Evolutionary conservation across 2,888 invertebrate genomes (phyloP).

Genomic region (Drosophila koepferae): DNA sequence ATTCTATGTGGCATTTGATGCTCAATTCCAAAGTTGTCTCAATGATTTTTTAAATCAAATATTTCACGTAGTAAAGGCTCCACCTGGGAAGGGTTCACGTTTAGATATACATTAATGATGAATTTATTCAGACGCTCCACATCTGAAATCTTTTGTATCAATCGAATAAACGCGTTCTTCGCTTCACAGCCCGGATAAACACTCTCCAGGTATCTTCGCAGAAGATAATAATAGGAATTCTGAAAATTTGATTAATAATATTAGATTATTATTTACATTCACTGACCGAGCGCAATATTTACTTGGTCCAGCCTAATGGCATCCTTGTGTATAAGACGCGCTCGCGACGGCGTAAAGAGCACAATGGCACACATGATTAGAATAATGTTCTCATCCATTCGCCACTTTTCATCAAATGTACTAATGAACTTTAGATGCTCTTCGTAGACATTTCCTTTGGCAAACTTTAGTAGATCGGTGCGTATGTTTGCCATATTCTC

Average conservation of each 20-base stretch:
- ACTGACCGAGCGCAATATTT: slow-evolving; percentile 14
- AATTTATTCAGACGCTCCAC: slow-evolving; percentile 95
- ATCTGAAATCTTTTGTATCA: slow-evolving; percentile 96
- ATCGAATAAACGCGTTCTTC: slow-evolving; percentile 93
- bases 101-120: slow-evolving; percentile 95
- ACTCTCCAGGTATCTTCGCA: slow-evolving; percentile 93
- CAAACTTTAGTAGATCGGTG: slow-evolving; percentile 95
- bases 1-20: slow-evolving; percentile 62
- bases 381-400: slow-evolving; percentile 95
- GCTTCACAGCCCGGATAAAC: slow-evolving; percentile 94
- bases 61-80: slow-evolving; percentile 97
- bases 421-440: slow-evolving; percentile 94
- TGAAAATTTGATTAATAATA: slow-evolving; percentile 82
- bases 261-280: neutral
- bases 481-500: slow-evolving; percentile 92
- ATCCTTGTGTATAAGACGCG: slow-evolving; percentile 92
- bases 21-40: slow-evolving; percentile 51
- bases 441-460: slow-evolving; percentile 94
- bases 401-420: slow-evolving; percentile 94
- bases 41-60: slow-evolving; percentile 93
- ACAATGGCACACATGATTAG: slow-evolving; percentile 96
- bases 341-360: slow-evolving; percentile 93
- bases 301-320: slow-evolving; percentile 95
- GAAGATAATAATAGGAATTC: slow-evolving; percentile 95
- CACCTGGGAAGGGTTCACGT: slow-evolving; percentile 95